A percentile compares a stretch with the other conserved stretches of the same genome.
Conservation (phyloP, 2,888 invertebrate genomes). For the Smittia aterrima region DNA sequence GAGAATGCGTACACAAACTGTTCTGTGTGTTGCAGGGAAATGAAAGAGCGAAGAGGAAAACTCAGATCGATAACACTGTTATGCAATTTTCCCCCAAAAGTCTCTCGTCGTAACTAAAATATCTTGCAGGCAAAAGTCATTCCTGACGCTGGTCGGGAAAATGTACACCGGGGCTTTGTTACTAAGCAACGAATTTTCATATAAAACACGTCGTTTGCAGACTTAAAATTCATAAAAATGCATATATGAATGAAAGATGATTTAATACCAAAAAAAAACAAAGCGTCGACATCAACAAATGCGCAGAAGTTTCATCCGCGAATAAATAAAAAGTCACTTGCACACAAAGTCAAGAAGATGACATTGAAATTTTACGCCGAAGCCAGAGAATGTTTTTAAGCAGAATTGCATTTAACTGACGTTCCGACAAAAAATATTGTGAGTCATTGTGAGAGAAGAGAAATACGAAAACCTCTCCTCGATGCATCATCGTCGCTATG, state of each 20-base stretch:
- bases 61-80: conserved; percentile 29
- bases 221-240: conserved; percentile 24
- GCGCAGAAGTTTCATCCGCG: not conserved
- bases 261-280: not conserved
- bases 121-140: not conserved
- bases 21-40: conserved; percentile 26
- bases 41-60: conserved; percentile 13
- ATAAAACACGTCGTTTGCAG: not conserved
- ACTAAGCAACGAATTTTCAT: not conserved
- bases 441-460: no score
- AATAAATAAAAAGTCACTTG: not conserved
- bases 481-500: not conserved
- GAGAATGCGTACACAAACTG: not conserved
- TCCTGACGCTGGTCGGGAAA: not conserved
- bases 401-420: not conserved
- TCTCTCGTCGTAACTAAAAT: not conserved
- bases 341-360: conserved; percentile 8
- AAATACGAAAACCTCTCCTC: not conserved
- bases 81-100: conserved; percentile 31
- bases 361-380: conserved; percentile 19
- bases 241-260: conserved; percentile 23
- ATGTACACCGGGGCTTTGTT: no score
- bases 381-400: not conserved
- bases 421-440: no score
- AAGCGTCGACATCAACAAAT: not conserved